A percentile compares a stretch with the other conserved stretches of the same genome.
Conservation (phyloP, 2,888 invertebrate species). For the Leptopilina syphax region DNA sequence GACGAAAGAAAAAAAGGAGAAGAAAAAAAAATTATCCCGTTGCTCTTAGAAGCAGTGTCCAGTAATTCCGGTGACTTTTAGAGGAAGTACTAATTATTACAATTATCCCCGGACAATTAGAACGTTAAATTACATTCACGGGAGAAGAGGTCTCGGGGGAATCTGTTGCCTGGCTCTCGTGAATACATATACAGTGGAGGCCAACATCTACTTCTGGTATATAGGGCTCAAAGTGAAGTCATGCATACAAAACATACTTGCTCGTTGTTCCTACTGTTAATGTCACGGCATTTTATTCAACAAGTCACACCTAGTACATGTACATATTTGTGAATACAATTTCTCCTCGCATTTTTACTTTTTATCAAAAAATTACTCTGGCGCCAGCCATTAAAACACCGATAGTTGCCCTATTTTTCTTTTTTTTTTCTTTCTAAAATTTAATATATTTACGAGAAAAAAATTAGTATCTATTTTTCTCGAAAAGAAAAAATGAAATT, state of each 20-base stretch:
- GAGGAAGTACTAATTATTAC: constrained; percentile 63
- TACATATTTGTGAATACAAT: constrained; percentile 19
- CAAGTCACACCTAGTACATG: constrained; percentile 34
- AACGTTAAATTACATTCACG: constrained; percentile 65
- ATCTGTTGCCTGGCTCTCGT: constrained; percentile 46
- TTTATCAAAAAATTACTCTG: constrained; percentile 12
- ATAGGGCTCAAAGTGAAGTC: constrained; percentile 36
- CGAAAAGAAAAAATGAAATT: too few species aligned
- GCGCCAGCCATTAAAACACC: not conserved
- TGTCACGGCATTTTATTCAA: constrained; percentile 36
- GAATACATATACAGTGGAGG: constrained; percentile 30
- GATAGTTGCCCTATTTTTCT: too few species aligned
- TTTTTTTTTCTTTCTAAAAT: too few species aligned
- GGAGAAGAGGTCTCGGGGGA: constrained; percentile 46
- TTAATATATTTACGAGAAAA: too few species aligned
- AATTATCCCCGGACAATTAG: constrained; percentile 66
- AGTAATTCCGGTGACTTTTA: constrained; percentile 29
- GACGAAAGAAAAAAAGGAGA: too few species aligned
- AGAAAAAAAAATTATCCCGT: constrained; percentile 23
- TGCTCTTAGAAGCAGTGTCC: constrained; percentile 25
- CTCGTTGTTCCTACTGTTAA: constrained; percentile 37
- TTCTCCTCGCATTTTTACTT: constrained; percentile 6
- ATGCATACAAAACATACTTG: constrained; percentile 58
- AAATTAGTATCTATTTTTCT: too few species aligned
- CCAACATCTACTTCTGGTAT: constrained; percentile 8